Base-by-base conservation (phyloP, 1,140 invertebrate species). In the Aphaenogaster rudis region DNA sequence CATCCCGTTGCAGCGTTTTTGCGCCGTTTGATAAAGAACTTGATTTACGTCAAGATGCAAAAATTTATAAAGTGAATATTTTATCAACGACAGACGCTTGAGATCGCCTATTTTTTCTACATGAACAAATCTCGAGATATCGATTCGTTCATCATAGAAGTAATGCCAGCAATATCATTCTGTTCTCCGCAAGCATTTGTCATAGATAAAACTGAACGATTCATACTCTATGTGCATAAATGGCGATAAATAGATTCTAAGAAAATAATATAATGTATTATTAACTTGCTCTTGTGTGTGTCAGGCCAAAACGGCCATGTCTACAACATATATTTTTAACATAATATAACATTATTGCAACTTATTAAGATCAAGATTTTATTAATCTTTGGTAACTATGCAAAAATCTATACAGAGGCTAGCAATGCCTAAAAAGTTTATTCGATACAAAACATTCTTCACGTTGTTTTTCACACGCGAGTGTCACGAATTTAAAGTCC, bases 351-450 rank as follows among this genome's bases (percentile, higher is more conserved):
- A 54, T 39, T 28, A 42, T 54, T 11, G 33, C 4, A 54, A 54
- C 39, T 59, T 59, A 13, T 81, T 45, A 69, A 81, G 64, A 52
- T 36, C 5, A 21, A 21, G n/a, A 52, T 52, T 42, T 54, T 54
- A 57, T 54, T 67, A 59, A 61, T 28, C 74, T 78, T 28, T 33
- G 39, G 21, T 78, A 45, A 61, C 54, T 45, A 45, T 78, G 21
- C 6, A 17, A 33, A 64, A 79, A 42, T 45, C 59, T 66, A 28
- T 28, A 45, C 21, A 79, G 28, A 79, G 5, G 9, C 15, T 50
- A 66, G 8, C 6, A 52, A 79, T 36, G 42, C 17, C 9, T 3
- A 6, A 50, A 79, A 48, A 7, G 11, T 13, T 21, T 66, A 9
- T 67, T 45, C 17, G 39, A 8, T 64, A 64, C 28, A 64, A 64